These are phyloP conservation scores for Chloroceryle aenea DNA, from an alignment of 2,113 vertebrate species.

Conservation along the genomic window DNA sequence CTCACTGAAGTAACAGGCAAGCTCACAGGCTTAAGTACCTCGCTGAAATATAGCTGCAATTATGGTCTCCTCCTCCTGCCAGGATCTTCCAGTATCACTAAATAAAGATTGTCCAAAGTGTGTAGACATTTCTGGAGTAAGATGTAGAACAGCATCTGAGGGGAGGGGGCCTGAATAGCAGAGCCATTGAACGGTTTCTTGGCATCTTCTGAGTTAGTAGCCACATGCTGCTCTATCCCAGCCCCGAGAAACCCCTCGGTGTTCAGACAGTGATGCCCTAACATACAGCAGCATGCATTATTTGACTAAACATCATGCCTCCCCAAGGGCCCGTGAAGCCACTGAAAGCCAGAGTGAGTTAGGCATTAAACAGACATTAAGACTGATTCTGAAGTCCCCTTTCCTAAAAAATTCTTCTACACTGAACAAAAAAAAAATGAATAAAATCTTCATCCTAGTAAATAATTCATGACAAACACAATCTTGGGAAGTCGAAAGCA, in stretches of 20 bases:
- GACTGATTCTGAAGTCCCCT: background rate
- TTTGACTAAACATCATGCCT: background rate
- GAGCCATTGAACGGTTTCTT: background rate
- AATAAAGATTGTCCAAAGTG: background rate
- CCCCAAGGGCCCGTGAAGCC: background rate
- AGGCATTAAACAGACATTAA: conserved; percentile 13
- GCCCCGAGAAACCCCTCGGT: background rate
- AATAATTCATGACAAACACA: conserved; percentile 74
- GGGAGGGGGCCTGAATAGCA: background rate
- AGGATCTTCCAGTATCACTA: background rate
- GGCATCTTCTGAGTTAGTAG: background rate
- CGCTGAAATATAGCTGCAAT: background rate
- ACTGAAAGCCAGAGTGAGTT: background rate
- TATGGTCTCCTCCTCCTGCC: background rate
- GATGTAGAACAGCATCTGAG: background rate
- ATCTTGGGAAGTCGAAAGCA: conserved; percentile 68
- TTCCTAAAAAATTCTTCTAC: conserved; percentile 17
- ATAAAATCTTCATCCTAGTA: conserved; percentile 58
- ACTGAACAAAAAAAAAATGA: background rate
- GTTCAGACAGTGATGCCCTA: background rate
- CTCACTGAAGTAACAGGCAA: background rate
- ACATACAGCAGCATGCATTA: background rate
- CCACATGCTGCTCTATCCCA: background rate
- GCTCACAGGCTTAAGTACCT: background rate
- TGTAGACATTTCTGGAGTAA: background rate